Conservation (phyloP, 1,140 invertebrate genomes). For the Diabrotica undecimpunctata region DNA sequence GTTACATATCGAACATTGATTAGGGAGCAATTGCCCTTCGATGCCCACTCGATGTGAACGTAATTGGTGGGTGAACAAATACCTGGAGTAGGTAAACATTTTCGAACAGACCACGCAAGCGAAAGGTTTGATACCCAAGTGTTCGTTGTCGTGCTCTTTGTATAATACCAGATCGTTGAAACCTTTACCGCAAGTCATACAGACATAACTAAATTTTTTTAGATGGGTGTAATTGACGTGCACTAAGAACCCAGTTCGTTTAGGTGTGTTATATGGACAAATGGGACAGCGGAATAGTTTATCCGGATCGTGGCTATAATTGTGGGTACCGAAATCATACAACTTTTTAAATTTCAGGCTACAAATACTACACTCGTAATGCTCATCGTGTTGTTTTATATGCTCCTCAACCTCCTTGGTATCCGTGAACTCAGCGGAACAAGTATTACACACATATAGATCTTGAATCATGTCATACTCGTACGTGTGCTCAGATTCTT, state of each 20-base stretch:
- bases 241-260: constrained; percentile 31
- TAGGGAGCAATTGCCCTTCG: constrained; percentile 31
- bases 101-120: constrained; percentile 41
- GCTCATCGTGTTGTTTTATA: constrained; percentile 30
- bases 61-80: constrained; percentile 35
- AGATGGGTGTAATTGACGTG: constrained; percentile 38
- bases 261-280: constrained; percentile 31
- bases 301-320: constrained; percentile 28
- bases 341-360: constrained; percentile 32
- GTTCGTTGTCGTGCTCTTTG: constrained; percentile 59
- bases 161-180: constrained; percentile 42
- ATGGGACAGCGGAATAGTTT: constrained; percentile 30
- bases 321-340: constrained; percentile 34
- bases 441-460: constrained; percentile 37
- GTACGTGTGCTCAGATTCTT: constrained; percentile 30
- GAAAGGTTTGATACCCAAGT: constrained; percentile 66
- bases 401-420: constrained; percentile 35
- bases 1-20: constrained; percentile 34
- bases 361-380: constrained; percentile 33
- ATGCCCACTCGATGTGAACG: constrained; percentile 36
- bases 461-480: constrained; percentile 33
- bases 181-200: constrained; percentile 52
- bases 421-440: constrained; percentile 33
- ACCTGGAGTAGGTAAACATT: constrained; percentile 36
- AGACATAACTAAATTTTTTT: constrained; percentile 47